Evolutionary conservation across 1,140 invertebrate species (phyloP).

Genomic region (Brachionus paranguensis): DNA sequence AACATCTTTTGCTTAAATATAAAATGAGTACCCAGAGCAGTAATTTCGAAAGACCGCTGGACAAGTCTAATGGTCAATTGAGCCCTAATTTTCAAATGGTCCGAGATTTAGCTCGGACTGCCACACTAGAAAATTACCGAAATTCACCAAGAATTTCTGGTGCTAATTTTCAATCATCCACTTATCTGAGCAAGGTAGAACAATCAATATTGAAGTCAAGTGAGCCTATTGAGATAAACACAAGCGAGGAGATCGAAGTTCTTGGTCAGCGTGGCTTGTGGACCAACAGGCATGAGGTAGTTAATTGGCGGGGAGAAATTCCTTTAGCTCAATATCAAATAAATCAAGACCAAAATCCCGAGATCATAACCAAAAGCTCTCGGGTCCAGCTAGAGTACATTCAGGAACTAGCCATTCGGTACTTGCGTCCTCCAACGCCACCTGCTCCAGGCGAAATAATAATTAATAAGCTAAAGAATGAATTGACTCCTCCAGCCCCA

Average conservation of each 20-base stretch:
- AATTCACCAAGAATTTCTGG: neutral
- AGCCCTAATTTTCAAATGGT: neutral
- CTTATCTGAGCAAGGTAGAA: neutral
- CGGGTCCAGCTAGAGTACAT: neutral
- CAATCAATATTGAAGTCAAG: neutral
- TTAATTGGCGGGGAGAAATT: constrained; percentile 25
- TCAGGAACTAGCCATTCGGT: constrained; percentile 38
- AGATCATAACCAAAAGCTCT: neutral
- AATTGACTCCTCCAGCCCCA: constrained; percentile 25
- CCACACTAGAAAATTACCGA: neutral
- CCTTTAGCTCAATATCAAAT: constrained; percentile 15
- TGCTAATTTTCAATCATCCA: neutral
- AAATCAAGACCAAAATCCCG: constrained; percentile 37
- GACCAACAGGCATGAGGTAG: neutral
- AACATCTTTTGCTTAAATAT: neutral
- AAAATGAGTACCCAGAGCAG: neutral
- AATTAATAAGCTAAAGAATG: neutral
- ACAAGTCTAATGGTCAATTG: neutral
- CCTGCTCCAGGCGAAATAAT: constrained; percentile 40
- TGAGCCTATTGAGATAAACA: neutral
- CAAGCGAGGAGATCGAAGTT: neutral
- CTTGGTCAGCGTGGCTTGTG: constrained; percentile 8
- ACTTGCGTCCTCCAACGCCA: constrained; percentile 33
- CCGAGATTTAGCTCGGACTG: neutral
- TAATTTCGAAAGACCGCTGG: neutral